phyloP scores from a whole-genome alignment of 2,113 vertebrate species.

The Tiliqua scincoides region DNA sequence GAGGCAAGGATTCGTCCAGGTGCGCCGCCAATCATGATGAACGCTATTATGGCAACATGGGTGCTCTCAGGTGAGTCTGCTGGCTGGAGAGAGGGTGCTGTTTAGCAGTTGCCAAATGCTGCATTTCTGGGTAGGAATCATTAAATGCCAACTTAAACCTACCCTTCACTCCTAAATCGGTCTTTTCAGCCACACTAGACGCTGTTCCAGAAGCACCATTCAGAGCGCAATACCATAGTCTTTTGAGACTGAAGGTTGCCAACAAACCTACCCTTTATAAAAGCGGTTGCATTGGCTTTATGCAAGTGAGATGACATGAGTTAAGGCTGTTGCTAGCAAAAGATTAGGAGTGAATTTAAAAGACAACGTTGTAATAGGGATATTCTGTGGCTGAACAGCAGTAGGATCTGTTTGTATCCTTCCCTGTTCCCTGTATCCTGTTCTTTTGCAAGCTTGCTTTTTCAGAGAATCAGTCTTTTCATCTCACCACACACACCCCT shows the following conservation, averaged over 20 bases:
- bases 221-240: too few species aligned
- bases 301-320: neutral
- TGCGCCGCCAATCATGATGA: constrained; percentile 88
- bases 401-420: neutral
- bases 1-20: constrained; percentile 75
- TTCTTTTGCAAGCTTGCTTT: neutral
- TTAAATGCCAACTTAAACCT: neutral
- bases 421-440: neutral
- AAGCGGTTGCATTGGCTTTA: neutral
- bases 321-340: neutral
- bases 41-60: constrained; percentile 90
- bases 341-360: neutral
- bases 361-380: neutral
- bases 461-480: neutral
- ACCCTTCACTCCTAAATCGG: too few species aligned
- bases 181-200: too few species aligned
- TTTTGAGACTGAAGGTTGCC: too few species aligned
- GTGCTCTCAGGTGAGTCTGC: constrained; percentile 81
- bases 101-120: constrained; percentile 13
- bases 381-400: neutral
- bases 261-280: too few species aligned
- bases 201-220: too few species aligned
- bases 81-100: neutral
- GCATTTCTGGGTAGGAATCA: neutral
- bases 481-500: neutral